phyloP scores from a whole-genome alignment of 2,888 invertebrate genomes.

The Trissolcus japonicus region DNA sequence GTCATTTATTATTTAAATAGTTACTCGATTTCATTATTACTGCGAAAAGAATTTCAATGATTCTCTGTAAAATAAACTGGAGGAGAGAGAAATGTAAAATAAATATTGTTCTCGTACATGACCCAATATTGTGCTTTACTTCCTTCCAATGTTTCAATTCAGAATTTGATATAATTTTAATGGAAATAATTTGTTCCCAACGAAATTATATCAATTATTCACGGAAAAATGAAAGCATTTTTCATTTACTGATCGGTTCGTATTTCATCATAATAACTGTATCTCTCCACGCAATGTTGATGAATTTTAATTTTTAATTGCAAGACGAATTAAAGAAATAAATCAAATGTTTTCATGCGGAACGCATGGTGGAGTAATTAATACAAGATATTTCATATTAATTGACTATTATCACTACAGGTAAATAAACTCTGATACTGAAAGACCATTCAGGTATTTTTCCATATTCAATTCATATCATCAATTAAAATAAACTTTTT shows the following conservation, averaged over 20 bases:
- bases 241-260: neutral
- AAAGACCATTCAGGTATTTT: neutral
- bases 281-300: constrained; percentile 25
- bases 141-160: constrained; percentile 17
- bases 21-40: constrained; percentile 55
- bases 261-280: constrained; percentile 21
- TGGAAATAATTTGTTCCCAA: neutral
- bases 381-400: constrained; percentile 13
- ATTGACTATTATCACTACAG: constrained; percentile 25
- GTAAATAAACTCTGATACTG: constrained; percentile 9
- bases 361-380: constrained; percentile 26
- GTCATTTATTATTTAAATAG: constrained; percentile 45
- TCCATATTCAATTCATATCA: neutral
- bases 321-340: constrained; percentile 3
- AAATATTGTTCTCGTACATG: constrained; percentile 57
- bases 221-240: constrained; percentile 32
- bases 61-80: constrained; percentile 57
- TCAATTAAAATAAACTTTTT: no score
- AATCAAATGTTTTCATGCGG: neutral
- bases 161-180: neutral
- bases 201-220: constrained; percentile 8
- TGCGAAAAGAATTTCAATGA: constrained; percentile 56
- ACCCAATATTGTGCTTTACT: constrained; percentile 32
- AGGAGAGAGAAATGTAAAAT: constrained; percentile 55
- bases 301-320: constrained; percentile 18